Evolutionary conservation across 2,113 vertebrate genomes (phyloP), one percentile per base, ranked within the genome.

Genomic region (Dendropsophus ebraccatus): DNA sequence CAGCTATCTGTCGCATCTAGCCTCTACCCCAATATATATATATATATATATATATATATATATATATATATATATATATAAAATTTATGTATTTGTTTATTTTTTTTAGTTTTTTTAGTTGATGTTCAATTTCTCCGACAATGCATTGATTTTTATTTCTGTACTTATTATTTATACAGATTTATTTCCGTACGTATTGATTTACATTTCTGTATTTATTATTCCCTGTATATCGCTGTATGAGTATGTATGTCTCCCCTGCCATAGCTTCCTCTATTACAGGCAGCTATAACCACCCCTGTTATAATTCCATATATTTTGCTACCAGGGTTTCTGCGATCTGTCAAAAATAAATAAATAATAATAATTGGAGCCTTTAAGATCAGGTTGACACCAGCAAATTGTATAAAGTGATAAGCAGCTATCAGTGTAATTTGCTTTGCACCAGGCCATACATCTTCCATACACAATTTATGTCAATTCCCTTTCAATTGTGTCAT

Each of bases 401-500:
- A 81, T 86, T 73, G 85, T 62, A 86, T 81, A 74, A 73, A 86
- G 80, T 80, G 76, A 81, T 86, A 81, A 65, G 52, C 67, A 70
- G 76, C 60, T 81, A 74, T 81, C 85, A 74, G 50, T 13, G 78
- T 86, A 81, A 86, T 86, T 70, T 60, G 85, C 85, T 86, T 81
- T 74, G 23, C 50, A 81, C 32, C 5, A 23, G 67, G 78, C 21
- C 60, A 86, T 81, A 56, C 77, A 74, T 86, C 85, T 86, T 81
- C 85, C 78, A 86, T 74, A 72, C 41, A 45, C 85, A 86, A 86
- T 86, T 86, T 86, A 73, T 86, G 85, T 86, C 85, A 86, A 86
- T 86, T 86, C 73, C 41, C 65, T 86, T 74, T 81, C 85, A 86
- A 81, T 86, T 73, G 85, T 86, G 85, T 65, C 25, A 81, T 86